A percentile compares a stretch with the other conserved stretches of the same genome.
These are phyloP conservation scores for Dolichopus griseipennis DNA, from an alignment of 2,888 invertebrate species.

Conservation along the genomic window DNA sequence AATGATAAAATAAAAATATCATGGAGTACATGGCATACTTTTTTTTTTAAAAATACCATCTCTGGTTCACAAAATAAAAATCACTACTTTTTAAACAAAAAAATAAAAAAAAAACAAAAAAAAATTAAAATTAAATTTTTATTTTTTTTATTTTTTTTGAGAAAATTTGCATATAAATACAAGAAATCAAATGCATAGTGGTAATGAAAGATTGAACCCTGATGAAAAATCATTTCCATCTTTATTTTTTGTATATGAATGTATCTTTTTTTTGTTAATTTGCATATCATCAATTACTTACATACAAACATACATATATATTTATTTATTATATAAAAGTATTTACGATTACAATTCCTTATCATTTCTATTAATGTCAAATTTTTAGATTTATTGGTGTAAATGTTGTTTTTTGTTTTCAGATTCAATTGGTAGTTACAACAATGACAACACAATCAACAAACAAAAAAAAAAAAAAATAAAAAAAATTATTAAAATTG, in stretches of 20 bases:
- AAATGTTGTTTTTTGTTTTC: not conserved
- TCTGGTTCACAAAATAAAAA: too few relatives aligned
- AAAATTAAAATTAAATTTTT: not conserved
- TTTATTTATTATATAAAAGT: too few relatives aligned
- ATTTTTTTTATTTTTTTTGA: not conserved
- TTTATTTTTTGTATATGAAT: too few relatives aligned
- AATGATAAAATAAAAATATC: too few relatives aligned
- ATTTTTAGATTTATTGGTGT: not conserved
- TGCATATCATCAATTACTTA: too few relatives aligned
- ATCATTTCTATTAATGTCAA: not conserved
- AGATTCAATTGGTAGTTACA: not conserved
- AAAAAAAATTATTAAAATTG: too few relatives aligned
- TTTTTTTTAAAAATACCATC: too few relatives aligned
- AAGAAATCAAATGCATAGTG: not conserved
- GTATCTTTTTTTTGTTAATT: too few relatives aligned
- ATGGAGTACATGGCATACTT: too few relatives aligned
- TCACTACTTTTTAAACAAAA: too few relatives aligned
- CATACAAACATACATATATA: not conserved
- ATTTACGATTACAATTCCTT: not conserved
- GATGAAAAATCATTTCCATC: not conserved
- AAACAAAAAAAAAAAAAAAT: too few relatives aligned
- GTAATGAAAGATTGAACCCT: not conserved
- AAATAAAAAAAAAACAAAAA: not conserved
- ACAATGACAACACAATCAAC: not conserved
- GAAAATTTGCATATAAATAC: constrained; percentile 4